Evolutionary conservation across 2,888 invertebrate genomes (phyloP), one percentile per base, ranked within the genome.

Genomic region (Phymatocera aterrima): DNA sequence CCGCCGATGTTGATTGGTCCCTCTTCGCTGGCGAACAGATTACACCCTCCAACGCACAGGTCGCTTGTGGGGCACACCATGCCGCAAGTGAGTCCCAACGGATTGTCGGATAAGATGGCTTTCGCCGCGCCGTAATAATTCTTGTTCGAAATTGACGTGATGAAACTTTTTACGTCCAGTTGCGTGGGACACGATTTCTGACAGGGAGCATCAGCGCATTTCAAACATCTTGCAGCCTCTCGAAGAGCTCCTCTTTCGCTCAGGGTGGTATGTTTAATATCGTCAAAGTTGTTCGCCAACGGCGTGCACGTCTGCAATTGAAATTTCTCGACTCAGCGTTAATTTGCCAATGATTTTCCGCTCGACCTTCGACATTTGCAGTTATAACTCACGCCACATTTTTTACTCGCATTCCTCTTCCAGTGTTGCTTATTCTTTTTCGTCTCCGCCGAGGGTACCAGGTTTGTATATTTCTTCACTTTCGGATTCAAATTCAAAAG

Each of bases 41-140:
- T 99, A 91, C 99, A 99, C 0, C 98, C 98, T 0, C 99, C 99
- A 0, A 99, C 99, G 90, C 99, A 99, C 0, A 99, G 94, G 91
- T 99, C 99, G 88, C 98, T 98, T 0, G 99, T 99, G 1, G 99
- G 99, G 85, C 99, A 99, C 28, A 99, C 99, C 99, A 99, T 99
- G 34, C 98, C 98, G 86, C 98, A 98, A 0, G 97, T 97, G 1
- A 98, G 92, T 0, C 98, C 99, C 77, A 99, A 91, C 0, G 99
- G 99, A 90, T 99, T 99, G 89, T 99, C 99, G 0, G 98, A 98
- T 78, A 99, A 94, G 78, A 99, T 99, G 0, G 97, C 95, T 88
- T 98, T 98, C 0, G 98, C 97, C 1, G 99, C 97, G 28, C 99
- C 99, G 92, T 99, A 99, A 90, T 98, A 99, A 91, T 99, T 99